phyloP scores from a whole-genome alignment of 2,797 vertebrate species.

The Myiotriccus ornatus region DNA sequence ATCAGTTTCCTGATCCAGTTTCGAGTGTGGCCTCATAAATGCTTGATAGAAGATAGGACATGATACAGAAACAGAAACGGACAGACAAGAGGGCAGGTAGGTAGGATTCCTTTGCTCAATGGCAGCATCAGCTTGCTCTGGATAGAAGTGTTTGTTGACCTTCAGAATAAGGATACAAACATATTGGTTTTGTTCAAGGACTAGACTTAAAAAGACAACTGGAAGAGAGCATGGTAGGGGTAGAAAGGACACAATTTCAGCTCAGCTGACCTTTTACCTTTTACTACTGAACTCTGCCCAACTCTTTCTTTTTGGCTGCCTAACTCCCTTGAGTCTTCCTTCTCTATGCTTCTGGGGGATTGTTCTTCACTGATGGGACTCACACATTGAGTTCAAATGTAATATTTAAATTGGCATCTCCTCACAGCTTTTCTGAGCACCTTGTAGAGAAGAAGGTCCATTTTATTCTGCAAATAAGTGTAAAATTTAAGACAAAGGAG shows the following conservation, averaged over 20 bases:
- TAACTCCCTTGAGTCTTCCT: not conserved
- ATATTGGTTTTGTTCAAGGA: not conserved
- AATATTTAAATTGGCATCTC: not conserved
- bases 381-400: not conserved
- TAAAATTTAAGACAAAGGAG: not conserved
- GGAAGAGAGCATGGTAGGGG: accelerated
- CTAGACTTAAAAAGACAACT: not conserved
- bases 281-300: not conserved
- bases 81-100: not conserved
- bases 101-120: not conserved
- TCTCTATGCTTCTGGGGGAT: not conserved
- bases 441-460: not conserved
- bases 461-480: not conserved
- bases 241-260: not conserved
- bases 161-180: not conserved
- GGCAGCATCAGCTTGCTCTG: not conserved
- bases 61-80: not conserved
- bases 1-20: not conserved
- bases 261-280: not conserved
- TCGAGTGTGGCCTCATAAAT: not conserved
- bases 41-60: not conserved
- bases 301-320: not conserved
- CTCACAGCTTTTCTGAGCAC: not conserved
- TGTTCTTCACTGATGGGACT: not conserved
- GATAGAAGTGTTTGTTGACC: not conserved